Conservation (phyloP, 1,140 invertebrate genomes). For the Tetramorium alpestre region DNA sequence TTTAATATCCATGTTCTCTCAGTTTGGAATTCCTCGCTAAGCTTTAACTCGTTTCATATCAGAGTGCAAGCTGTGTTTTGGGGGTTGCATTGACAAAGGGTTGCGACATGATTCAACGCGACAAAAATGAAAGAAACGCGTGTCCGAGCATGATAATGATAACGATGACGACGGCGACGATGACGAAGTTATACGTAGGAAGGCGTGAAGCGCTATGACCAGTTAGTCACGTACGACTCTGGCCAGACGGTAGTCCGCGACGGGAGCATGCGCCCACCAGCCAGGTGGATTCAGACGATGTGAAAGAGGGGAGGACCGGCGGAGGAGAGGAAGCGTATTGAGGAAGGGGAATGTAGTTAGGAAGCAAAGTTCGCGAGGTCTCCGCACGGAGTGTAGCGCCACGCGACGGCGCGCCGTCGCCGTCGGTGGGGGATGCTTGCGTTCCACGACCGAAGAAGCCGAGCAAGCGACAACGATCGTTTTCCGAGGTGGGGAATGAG, state of each 20-base stretch:
- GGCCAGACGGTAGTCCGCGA: conserved; percentile 55
- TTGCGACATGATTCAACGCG: not conserved
- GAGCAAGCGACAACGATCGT: conserved; percentile 33
- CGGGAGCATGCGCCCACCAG: conserved; percentile 68
- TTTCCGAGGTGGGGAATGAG: conserved; percentile 19
- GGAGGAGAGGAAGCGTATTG: conserved; percentile 14
- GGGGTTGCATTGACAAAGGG: not conserved
- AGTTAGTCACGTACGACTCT: conserved; percentile 40
- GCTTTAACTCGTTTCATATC: not conserved
- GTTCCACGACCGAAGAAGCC: conserved; percentile 48
- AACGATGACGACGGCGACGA: not conserved
- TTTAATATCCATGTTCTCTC: not conserved
- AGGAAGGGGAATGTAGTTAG: conserved; percentile 53
- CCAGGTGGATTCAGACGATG: conserved; percentile 45
- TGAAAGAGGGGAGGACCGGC: conserved; percentile 25
- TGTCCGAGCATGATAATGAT: not conserved
- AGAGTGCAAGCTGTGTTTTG: not conserved
- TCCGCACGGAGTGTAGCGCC: conserved; percentile 76
- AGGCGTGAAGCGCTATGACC: conserved; percentile 52
- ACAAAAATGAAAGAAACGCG: not conserved
- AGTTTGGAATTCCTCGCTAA: no score
- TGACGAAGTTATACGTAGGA: conserved; percentile 10
- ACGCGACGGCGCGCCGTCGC: conserved; percentile 74
- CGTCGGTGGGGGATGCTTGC: not conserved
- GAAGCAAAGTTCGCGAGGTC: conserved; percentile 78